Percentiles rank a stretch among this genome's conserved stretches.
Evolutionary conservation across 2,888 invertebrate species (phyloP).

Genomic region (Aricia artaxerxes): DNA sequence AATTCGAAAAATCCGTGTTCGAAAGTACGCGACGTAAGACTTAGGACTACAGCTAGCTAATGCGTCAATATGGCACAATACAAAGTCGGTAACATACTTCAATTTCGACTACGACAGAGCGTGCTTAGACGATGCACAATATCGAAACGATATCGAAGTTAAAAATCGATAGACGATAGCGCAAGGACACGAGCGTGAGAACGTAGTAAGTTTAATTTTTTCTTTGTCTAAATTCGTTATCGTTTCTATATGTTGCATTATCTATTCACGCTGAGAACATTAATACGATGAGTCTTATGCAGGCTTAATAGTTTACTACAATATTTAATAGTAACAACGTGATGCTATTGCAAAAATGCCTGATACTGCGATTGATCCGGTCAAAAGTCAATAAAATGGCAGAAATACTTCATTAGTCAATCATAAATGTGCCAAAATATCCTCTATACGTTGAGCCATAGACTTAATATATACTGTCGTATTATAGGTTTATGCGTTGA

Average conservation of each 20-base stretch:
- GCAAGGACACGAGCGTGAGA: too few relatives aligned
- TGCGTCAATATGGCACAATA: slow-evolving; percentile 27
- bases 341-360: neutral
- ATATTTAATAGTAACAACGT: neutral
- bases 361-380: slow-evolving; percentile 30
- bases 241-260: neutral
- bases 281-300: neutral
- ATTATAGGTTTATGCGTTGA: neutral
- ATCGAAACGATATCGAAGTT: neutral
- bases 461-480: too few relatives aligned
- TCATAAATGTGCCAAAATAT: neutral
- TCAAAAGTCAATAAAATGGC: slow-evolving; percentile 4
- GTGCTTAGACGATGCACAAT: neutral
- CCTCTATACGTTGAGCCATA: neutral
- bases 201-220: too few relatives aligned
- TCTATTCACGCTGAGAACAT: neutral
- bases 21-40: slow-evolving; percentile 21
- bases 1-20: slow-evolving; percentile 18
- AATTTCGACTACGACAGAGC: neutral
- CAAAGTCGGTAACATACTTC: slow-evolving; percentile 21
- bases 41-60: slow-evolving; percentile 25
- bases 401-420: neutral
- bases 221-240: neutral
- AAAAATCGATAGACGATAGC: neutral
- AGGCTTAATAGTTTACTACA: slow-evolving; percentile 6